Evolutionary conservation across 2,113 vertebrate genomes (phyloP).

Genomic region (Microtus richardsoni): DNA sequence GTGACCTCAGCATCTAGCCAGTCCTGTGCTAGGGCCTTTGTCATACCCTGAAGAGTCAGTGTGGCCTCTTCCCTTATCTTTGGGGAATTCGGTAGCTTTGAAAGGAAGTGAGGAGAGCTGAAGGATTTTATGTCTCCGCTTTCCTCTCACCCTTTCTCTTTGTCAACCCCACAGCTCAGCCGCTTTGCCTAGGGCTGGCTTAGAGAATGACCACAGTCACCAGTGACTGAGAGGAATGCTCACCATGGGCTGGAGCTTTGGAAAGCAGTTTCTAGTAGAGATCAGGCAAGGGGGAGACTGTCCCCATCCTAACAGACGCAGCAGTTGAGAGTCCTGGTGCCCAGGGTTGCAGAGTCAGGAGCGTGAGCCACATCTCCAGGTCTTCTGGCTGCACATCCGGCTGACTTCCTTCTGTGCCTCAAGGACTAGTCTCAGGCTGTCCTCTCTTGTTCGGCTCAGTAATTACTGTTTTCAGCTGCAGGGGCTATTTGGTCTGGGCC

Average conservation of each 20-base stretch:
- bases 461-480: slow-evolving; percentile 60
- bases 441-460: slow-evolving; percentile 41
- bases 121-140: not conserved
- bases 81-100: not conserved
- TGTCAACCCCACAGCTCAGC: not conserved
- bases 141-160: not conserved
- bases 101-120: not conserved
- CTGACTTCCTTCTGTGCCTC: not conserved
- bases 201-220: not conserved
- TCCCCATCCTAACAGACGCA: not conserved
- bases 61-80: not conserved
- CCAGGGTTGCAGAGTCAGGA: not conserved
- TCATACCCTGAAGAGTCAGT: not conserved
- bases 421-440: not conserved
- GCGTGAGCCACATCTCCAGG: not conserved
- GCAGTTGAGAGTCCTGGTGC: not conserved
- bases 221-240: fast-evolving
- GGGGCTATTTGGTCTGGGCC: slow-evolving; percentile 46
- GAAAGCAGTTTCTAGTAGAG: not conserved
- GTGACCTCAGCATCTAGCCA: not conserved
- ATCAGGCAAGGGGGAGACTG: no score
- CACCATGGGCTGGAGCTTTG: not conserved
- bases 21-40: not conserved
- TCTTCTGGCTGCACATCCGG: not conserved
- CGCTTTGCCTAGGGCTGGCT: not conserved